Conservation (phyloP, 1,140 invertebrate genomes). For the Caenorhabditis inopinata region DNA sequence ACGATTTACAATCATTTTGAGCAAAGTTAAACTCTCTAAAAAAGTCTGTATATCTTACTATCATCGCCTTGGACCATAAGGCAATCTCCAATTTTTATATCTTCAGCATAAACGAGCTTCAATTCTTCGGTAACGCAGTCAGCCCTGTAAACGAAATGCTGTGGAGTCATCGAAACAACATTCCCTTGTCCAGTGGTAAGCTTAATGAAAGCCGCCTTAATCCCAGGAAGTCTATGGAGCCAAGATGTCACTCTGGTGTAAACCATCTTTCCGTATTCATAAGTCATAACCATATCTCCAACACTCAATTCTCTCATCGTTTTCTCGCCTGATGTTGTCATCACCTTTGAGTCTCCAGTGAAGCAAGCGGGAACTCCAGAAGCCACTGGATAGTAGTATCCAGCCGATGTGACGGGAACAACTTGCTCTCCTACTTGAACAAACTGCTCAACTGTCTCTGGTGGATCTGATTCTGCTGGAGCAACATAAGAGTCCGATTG, state of each 20-base stretch:
- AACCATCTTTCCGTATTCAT: constrained; percentile 49
- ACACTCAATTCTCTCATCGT: constrained; percentile 51
- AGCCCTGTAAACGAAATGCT: constrained; percentile 56
- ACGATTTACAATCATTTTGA: too few species aligned
- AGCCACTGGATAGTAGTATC: constrained; percentile 56
- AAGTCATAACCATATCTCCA: constrained; percentile 50
- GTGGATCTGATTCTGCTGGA: constrained; percentile 15
- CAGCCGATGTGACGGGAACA: constrained; percentile 52
- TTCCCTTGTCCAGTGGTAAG: constrained; percentile 46
- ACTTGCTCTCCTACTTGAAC: constrained; percentile 55
- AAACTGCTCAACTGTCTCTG: constrained; percentile 45
- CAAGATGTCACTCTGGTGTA: constrained; percentile 48
- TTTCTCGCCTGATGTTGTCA: constrained; percentile 46
- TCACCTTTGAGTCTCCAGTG: constrained; percentile 48
- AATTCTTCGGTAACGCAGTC: background rate
- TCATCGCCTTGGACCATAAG: constrained; percentile 20
- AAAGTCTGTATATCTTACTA: background rate
- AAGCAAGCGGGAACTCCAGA: constrained; percentile 55
- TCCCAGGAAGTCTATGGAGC: constrained; percentile 52
- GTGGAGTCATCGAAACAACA: constrained; percentile 48
- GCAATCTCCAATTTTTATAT: constrained; percentile 49
- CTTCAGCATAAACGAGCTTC: constrained; percentile 52
- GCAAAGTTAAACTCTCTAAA: too few species aligned
- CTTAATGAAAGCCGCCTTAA: constrained; percentile 48
- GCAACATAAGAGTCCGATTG: constrained; percentile 13